Percentiles rank a stretch among this genome's conserved stretches.
Evolutionary conservation across 92 coral and sea anemone species (phyloP).

Genomic region (Paramuricea clavata): DNA sequence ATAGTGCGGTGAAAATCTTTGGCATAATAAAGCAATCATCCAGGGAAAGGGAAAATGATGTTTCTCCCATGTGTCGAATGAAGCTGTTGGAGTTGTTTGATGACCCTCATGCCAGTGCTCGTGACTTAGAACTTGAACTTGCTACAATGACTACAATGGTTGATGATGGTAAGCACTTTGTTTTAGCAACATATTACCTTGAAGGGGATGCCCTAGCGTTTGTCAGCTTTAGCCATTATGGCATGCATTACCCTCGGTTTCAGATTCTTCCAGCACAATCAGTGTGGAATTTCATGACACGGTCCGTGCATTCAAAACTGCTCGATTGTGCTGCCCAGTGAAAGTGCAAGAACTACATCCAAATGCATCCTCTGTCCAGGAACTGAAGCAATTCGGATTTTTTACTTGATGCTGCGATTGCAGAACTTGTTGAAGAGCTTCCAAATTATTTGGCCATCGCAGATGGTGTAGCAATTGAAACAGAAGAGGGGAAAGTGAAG

Average conservation of each 20-base stretch:
- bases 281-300: constrained; percentile 27
- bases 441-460: constrained; percentile 68
- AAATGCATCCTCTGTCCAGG: constrained; percentile 49
- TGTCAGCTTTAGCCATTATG: constrained; percentile 41
- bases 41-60: no score
- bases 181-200: constrained; percentile 62
- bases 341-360: constrained; percentile 48
- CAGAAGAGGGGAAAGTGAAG: neutral
- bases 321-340: constrained; percentile 46
- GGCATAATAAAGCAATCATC: no score
- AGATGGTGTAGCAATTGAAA: no score
- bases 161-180: constrained; percentile 67
- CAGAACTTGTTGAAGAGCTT: constrained; percentile 62
- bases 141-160: constrained; percentile 68
- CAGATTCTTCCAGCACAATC: constrained; percentile 27
- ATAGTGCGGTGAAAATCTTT: no score
- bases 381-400: constrained; percentile 19
- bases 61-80: neutral
- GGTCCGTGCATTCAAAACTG: constrained; percentile 44
- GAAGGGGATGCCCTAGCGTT: constrained; percentile 63
- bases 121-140: constrained; percentile 60
- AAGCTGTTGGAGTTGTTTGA: constrained; percentile 62
- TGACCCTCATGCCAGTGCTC: constrained; percentile 55
- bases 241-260: constrained; percentile 45
- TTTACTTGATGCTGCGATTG: constrained; percentile 33